Evolutionary conservation across 2,888 invertebrate species (phyloP).

Genomic region (Drosophila birchii): DNA sequence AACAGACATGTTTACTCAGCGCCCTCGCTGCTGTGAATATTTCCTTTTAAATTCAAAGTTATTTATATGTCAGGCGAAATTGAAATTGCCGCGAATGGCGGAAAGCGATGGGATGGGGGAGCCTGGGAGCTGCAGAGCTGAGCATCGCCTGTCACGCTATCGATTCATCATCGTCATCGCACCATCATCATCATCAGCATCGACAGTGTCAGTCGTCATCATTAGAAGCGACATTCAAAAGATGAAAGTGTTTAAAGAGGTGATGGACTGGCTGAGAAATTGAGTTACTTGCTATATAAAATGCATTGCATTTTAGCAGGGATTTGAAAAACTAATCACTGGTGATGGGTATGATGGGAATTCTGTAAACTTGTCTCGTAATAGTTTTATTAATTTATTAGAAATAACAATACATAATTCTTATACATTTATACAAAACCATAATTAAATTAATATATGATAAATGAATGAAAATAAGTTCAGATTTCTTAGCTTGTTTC

Average conservation of each 20-base stretch:
- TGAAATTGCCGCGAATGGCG: slow-evolving; percentile 58
- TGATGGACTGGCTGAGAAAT: slow-evolving; percentile 45
- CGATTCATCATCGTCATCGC: slow-evolving; percentile 71
- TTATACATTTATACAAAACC: no score
- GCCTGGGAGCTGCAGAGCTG: slow-evolving; percentile 1
- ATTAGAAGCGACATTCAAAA: slow-evolving; percentile 49
- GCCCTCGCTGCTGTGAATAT: slow-evolving; percentile 45
- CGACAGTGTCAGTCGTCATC: slow-evolving; percentile 37
- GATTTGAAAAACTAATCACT: slow-evolving; percentile 13
- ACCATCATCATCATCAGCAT: slow-evolving; percentile 15
- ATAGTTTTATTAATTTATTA: no score
- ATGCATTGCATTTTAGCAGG: slow-evolving; percentile 1
- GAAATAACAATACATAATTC: no score
- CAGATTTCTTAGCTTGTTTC: no score
- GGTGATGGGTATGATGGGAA: neutral
- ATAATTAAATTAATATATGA: no score
- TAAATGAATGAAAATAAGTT: no score
- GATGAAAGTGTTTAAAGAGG: slow-evolving; percentile 47
- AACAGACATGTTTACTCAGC: slow-evolving; percentile 48
- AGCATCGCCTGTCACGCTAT: slow-evolving; percentile 57
- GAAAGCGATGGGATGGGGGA: neutral
- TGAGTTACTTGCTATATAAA: slow-evolving; percentile 17
- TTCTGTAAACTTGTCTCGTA: neutral
- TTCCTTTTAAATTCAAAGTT: slow-evolving; percentile 66
- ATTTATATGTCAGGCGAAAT: slow-evolving; percentile 71